Evolutionary conservation across 2,888 invertebrate genomes (phyloP).

Genomic region (Alsophila aescularia): DNA sequence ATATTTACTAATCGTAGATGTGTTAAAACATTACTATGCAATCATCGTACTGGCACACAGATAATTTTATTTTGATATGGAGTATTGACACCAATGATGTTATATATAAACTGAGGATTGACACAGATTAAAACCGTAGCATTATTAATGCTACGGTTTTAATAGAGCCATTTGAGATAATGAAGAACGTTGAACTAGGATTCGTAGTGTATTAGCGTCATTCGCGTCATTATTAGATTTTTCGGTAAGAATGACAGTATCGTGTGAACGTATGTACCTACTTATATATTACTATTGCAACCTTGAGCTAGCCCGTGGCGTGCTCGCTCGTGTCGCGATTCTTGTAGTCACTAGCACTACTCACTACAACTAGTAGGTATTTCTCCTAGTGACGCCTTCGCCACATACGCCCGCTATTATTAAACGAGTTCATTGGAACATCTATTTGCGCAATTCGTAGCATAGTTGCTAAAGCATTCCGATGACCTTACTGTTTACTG

Average conservation of each 20-base stretch:
- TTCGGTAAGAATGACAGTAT: conserved; percentile 43
- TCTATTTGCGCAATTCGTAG: conserved; percentile 83
- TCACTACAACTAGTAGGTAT: conserved; percentile 61
- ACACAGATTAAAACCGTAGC: too few species aligned
- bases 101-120: too few species aligned
- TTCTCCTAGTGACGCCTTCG: conserved; percentile 68
- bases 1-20: not conserved
- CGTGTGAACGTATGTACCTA: conserved; percentile 38
- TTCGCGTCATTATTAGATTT: conserved; percentile 45
- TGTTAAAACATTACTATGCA: conserved; percentile 13
- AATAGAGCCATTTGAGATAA: conserved; percentile 2
- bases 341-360: conserved; percentile 42
- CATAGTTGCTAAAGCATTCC: conserved; percentile 74
- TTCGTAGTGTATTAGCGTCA: conserved; percentile 23
- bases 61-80: conserved; percentile 26
- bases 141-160: too few species aligned
- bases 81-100: too few species aligned
- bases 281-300: too few species aligned
- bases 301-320: conserved; percentile 56
- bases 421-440: conserved; percentile 84
- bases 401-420: conserved; percentile 76
- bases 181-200: conserved; percentile 35
- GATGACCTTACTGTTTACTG: conserved; percentile 72
- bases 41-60: conserved; percentile 4
- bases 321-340: conserved; percentile 15